Conservation (phyloP, 2,797 vertebrate species). For the Amphiprion clarkii region DNA sequence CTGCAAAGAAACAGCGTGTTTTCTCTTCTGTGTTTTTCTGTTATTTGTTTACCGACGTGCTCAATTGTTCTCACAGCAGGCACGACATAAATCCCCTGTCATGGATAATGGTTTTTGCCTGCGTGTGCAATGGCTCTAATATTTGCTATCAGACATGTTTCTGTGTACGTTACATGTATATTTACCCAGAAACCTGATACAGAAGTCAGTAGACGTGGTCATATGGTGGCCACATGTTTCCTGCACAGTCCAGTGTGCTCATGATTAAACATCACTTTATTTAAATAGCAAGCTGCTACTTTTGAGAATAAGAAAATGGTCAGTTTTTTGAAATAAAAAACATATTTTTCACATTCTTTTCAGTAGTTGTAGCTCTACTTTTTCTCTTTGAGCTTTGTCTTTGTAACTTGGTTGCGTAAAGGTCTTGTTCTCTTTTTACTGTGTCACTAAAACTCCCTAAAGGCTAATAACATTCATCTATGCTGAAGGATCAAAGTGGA, state of each 20-base stretch:
- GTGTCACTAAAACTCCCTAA: background rate
- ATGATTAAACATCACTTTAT: slow-evolving; percentile 33
- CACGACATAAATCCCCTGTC: background rate
- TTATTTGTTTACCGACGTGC: slow-evolving; percentile 23
- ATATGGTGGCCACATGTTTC: slow-evolving; percentile 44
- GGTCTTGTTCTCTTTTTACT: background rate
- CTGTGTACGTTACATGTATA: background rate
- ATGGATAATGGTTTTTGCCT: background rate
- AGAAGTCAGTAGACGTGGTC: slow-evolving; percentile 15
- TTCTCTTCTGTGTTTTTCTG: background rate
- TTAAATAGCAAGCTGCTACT: background rate
- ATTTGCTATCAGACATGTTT: background rate
- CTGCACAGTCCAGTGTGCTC: slow-evolving; percentile 1
- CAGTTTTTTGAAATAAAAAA: background rate
- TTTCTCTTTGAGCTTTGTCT: background rate
- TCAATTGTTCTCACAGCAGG: slow-evolving; percentile 5
- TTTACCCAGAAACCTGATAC: slow-evolving; percentile 36
- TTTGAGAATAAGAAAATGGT: background rate
- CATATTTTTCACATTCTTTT: background rate
- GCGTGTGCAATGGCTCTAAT: slow-evolving; percentile 8
- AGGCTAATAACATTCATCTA: background rate
- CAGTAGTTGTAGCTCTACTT: background rate
- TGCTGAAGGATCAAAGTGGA: slow-evolving; percentile 9
- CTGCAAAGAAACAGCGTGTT: background rate
- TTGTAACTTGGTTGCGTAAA: background rate